Evolutionary conservation across 2,113 vertebrate genomes (phyloP), one percentile per base, ranked within the genome.

Genomic region (Carassius carassius): DNA sequence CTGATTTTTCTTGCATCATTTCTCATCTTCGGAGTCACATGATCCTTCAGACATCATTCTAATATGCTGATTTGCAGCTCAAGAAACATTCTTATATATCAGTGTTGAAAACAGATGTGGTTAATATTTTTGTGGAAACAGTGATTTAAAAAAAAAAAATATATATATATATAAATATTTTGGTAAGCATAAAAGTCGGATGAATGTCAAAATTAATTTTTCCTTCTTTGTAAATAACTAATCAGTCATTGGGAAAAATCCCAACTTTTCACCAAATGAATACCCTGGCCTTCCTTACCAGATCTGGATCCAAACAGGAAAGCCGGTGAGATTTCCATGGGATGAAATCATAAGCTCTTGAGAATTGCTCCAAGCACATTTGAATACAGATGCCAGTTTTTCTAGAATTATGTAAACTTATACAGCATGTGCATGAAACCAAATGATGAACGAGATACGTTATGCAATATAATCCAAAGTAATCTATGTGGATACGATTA

Each of bases 261-360:
- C 81, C 41, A 29, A 17, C 17, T 54, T 81, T 82, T 70, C 14
- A 54, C 17, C 58, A 17, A 44, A 25, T 54, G 78, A 69, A 69
- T 69, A 32, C 78, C 23, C 23, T 65, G 47, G 49, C 29, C 47
- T 72, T 82, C 81, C 51, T 49, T 21, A 23, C 3, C 2, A 23
- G 19, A 82, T 41, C 29, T 72, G 67, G 29, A 23, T 82, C 81
- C 49, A 82, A 82, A 72, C 11, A 72, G 81, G 81, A 82, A 82
- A 72, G 65, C 29, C 65, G 17, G 29, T 7, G 4, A 72, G 47
- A 82, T 72, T 82, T 72, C 21, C 47, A 82, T 69, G 49, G 13
- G 19, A 82, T 82, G 49, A 72, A 32, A 72, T 82, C 81, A 70
- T 58, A 72, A 23, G 65, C 49, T 37, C 14, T 41, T n/a, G 19